Percentiles rank a stretch among this genome's conserved stretches.
phyloP scores from a whole-genome alignment of 2,113 vertebrate species.

The Rhipidura dahli region DNA sequence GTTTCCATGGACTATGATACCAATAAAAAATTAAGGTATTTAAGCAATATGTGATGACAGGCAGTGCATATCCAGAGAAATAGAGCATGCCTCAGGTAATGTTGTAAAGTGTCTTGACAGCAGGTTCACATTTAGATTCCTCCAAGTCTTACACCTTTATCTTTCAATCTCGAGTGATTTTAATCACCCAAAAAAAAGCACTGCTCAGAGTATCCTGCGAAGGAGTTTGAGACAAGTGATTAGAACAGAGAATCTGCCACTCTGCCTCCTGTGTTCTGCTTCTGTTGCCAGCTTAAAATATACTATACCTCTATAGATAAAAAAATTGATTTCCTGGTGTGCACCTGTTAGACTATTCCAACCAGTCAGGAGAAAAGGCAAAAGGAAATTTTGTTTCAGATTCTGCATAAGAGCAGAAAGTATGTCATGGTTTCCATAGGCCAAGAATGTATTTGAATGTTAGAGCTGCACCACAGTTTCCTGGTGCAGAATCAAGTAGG shows the following conservation, averaged over 20 bases:
- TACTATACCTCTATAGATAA: background rate
- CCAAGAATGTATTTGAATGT: background rate
- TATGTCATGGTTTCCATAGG: background rate
- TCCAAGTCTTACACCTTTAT: background rate
- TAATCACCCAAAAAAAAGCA: background rate
- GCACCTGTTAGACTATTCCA: background rate
- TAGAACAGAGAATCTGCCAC: background rate
- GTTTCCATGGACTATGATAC: background rate
- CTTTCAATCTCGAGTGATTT: background rate
- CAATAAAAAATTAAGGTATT: slow-evolving; percentile 18
- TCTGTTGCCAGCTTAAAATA: background rate
- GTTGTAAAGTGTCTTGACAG: background rate
- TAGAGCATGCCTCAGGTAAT: background rate
- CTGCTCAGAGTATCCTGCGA: background rate
- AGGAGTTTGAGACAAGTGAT: background rate
- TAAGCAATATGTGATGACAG: slow-evolving; percentile 29
- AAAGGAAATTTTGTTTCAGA: background rate
- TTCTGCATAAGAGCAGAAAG: background rate
- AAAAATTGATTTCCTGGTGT: background rate
- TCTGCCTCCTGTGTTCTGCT: background rate
- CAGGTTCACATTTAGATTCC: background rate
- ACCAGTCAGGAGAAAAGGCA: background rate
- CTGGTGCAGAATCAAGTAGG: background rate
- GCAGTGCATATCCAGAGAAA: background rate
- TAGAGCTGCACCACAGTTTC: background rate